These are phyloP conservation scores for Phoxinus dragarum DNA, from an alignment of 2,797 vertebrate species.

Conservation along the genomic window DNA sequence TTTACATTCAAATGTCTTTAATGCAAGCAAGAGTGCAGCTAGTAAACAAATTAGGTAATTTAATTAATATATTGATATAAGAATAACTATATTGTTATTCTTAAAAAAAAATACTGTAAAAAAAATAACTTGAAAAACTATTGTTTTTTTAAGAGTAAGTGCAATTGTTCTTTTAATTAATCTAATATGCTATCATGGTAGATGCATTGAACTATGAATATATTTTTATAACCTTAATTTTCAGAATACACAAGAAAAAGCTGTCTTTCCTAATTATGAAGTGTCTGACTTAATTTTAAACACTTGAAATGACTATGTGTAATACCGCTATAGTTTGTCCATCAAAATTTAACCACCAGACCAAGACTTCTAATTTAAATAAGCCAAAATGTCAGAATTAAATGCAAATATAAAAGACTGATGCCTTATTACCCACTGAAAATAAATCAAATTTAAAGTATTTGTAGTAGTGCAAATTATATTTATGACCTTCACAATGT, in stretches of 20 bases:
- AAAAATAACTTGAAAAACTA: no score
- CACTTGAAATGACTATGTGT: no score
- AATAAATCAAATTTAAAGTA: background rate
- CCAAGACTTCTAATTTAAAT: background rate
- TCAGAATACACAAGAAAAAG: background rate
- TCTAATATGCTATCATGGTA: background rate
- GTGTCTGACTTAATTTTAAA: background rate
- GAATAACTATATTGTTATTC: background rate
- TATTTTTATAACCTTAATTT: background rate
- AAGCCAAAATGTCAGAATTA: background rate
- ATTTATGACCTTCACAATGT: background rate
- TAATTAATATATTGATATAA: background rate
- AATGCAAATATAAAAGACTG: background rate
- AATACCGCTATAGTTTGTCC: background rate
- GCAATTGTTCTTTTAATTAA: background rate
- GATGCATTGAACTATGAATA: background rate
- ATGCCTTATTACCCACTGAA: background rate
- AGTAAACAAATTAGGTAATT: background rate
- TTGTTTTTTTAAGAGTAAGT: background rate
- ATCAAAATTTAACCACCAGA: background rate
- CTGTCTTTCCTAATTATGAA: no score
- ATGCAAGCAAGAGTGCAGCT: background rate
- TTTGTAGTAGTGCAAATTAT: background rate
- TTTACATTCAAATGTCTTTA: background rate
- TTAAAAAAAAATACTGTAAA: background rate